Evolutionary conservation across 1,140 invertebrate species (phyloP).

Genomic region (Saccostrea glomerata): DNA sequence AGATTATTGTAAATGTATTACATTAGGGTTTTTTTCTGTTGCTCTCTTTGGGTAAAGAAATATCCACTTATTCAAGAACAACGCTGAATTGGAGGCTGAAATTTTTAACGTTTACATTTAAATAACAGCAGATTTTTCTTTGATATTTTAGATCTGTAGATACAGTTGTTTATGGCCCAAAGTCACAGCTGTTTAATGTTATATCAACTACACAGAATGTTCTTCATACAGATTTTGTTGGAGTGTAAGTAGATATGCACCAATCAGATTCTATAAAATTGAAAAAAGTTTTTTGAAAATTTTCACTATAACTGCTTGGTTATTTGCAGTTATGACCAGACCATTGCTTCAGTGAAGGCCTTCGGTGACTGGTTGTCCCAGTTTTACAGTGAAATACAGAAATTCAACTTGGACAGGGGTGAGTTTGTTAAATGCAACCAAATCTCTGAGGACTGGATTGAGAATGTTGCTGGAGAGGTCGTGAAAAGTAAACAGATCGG

Average conservation of each 20-base stretch:
- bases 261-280: not conserved
- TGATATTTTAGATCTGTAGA: constrained; percentile 76
- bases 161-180: constrained; percentile 77
- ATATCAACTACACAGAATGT: constrained; percentile 77
- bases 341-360: constrained; percentile 84
- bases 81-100: too few species aligned
- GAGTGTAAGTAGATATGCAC: constrained; percentile 79
- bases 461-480: constrained; percentile 78
- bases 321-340: constrained; percentile 83
- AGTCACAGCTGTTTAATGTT: constrained; percentile 79
- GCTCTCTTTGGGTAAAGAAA: too few species aligned
- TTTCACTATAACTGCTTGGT: not conserved
- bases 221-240: constrained; percentile 80
- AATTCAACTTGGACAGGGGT: constrained; percentile 69
- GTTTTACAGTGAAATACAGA: constrained; percentile 71
- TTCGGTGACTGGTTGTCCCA: constrained; percentile 84
- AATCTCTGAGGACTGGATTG: constrained; percentile 79
- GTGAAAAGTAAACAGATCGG: constrained; percentile 83
- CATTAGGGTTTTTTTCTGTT: too few species aligned
- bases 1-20: not conserved
- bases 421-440: constrained; percentile 76
- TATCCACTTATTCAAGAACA: too few species aligned
- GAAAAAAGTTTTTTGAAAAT: not conserved
- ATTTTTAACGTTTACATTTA: too few species aligned
- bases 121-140: too few species aligned